phyloP scores from a whole-genome alignment of 2,888 invertebrate genomes.

The Willowsia nigromaculata region DNA sequence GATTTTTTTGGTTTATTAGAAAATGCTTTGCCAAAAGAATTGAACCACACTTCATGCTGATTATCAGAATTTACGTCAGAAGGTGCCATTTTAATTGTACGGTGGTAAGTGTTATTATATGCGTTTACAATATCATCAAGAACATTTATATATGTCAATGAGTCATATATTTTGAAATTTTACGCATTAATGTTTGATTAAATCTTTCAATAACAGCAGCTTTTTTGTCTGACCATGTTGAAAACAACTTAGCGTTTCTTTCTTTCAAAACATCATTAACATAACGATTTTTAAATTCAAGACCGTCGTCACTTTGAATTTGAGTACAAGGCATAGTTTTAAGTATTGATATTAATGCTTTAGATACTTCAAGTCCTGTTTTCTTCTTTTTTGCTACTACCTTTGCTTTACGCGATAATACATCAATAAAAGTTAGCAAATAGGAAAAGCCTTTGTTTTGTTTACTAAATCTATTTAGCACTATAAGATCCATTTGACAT shows the following conservation, averaged over 20 bases:
- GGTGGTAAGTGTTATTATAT: conserved; percentile 55
- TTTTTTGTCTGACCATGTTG: too few relatives aligned
- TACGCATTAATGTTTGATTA: conserved; percentile 49
- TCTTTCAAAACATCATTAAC: too few relatives aligned
- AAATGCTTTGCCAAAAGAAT: background rate
- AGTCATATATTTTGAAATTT: conserved; percentile 47
- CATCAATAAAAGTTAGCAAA: conserved; percentile 57
- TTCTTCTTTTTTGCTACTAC: conserved; percentile 38
- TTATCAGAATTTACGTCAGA: conserved; percentile 5
- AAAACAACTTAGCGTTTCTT: too few relatives aligned
- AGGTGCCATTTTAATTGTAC: conserved; percentile 16
- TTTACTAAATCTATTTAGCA: background rate
- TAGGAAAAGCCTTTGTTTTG: conserved; percentile 46
- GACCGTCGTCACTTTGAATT: conserved; percentile 47
- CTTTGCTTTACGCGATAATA: background rate
- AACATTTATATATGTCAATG: conserved; percentile 43
- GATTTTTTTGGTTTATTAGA: background rate
- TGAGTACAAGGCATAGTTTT: background rate
- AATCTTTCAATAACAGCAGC: conserved; percentile 58
- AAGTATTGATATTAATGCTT: conserved; percentile 41
- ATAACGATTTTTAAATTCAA: conserved; percentile 51
- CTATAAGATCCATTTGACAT: conserved; percentile 47
- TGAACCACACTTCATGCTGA: conserved; percentile 36
- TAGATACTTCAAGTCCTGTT: conserved; percentile 31
- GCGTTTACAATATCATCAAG: conserved; percentile 16